phyloP scores from a whole-genome alignment of 2,113 vertebrate genomes.

The Grus americana region DNA sequence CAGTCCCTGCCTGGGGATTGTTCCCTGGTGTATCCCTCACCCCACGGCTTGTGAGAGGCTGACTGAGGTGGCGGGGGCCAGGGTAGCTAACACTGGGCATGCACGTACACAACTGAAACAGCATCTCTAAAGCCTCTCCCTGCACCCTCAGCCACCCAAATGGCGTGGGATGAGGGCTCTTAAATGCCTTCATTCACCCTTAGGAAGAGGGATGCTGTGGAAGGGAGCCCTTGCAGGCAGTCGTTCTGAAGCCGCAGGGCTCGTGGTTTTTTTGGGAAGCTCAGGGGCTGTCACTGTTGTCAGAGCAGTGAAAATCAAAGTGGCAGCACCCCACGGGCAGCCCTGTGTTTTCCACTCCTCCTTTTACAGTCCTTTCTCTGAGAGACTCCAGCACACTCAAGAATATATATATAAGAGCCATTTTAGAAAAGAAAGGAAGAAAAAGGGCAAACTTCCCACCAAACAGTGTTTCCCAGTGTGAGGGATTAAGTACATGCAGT shows the following conservation, averaged over 20 bases:
- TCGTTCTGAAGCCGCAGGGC: neutral
- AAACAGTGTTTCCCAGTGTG: neutral
- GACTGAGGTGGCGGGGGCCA: accelerated
- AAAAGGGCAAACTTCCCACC: neutral
- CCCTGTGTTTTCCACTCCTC: neutral
- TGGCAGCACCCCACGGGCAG: neutral
- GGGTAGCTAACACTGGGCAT: neutral
- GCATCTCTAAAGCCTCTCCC: neutral
- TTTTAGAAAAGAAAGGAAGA: neutral
- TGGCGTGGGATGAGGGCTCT: neutral
- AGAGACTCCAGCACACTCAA: neutral
- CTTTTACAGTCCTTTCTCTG: neutral
- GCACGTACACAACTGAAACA: neutral
- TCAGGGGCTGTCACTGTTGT: neutral
- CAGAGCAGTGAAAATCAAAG: neutral
- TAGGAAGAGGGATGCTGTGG: neutral
- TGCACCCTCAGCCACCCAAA: neutral
- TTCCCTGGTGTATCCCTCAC: neutral
- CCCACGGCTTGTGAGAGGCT: neutral
- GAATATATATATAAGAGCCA: neutral
- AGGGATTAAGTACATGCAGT: neutral
- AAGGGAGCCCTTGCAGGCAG: neutral
- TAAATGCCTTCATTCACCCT: neutral
- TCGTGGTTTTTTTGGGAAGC: neutral
- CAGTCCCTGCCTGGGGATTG: neutral